Conservation (phyloP, 2,888 invertebrate genomes). For the Drosophila mulleri region DNA sequence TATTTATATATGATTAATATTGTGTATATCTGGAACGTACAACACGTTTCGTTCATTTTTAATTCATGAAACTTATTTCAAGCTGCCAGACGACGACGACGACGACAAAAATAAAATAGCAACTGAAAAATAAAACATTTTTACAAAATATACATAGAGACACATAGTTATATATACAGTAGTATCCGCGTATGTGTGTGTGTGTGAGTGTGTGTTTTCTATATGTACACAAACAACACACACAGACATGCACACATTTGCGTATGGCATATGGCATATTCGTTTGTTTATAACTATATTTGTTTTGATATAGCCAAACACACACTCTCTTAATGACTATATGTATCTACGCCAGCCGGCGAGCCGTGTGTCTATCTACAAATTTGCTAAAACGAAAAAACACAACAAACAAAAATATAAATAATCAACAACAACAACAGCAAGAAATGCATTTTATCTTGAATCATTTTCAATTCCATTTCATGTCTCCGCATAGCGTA, state of each 20-base stretch:
- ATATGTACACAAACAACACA: slow-evolving; percentile 7
- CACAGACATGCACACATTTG: slow-evolving; percentile 1
- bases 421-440: not conserved
- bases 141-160: slow-evolving; percentile 21
- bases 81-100: slow-evolving; percentile 21
- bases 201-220: not conserved
- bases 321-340: slow-evolving; percentile 54
- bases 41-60: slow-evolving; percentile 69
- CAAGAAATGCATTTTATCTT: slow-evolving; percentile 48
- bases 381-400: slow-evolving; percentile 24
- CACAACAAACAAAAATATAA: not conserved
- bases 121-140: slow-evolving; percentile 31
- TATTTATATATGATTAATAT: not conserved
- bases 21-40: slow-evolving; percentile 23
- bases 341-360: slow-evolving; percentile 28
- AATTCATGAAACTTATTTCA: slow-evolving; percentile 78
- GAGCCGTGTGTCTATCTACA: slow-evolving; percentile 34
- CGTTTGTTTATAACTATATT: slow-evolving; percentile 26
- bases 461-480: slow-evolving; percentile 31
- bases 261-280: slow-evolving; percentile 19
- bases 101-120: slow-evolving; percentile 39
- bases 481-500: slow-evolving; percentile 3
- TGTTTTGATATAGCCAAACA: slow-evolving; percentile 13
- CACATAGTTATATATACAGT: not conserved
- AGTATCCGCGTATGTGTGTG: not conserved